Percentiles rank a stretch among this genome's conserved stretches.
Evolutionary conservation across 2,797 vertebrate species (phyloP).

Genomic region (Liparis tanakae): DNA sequence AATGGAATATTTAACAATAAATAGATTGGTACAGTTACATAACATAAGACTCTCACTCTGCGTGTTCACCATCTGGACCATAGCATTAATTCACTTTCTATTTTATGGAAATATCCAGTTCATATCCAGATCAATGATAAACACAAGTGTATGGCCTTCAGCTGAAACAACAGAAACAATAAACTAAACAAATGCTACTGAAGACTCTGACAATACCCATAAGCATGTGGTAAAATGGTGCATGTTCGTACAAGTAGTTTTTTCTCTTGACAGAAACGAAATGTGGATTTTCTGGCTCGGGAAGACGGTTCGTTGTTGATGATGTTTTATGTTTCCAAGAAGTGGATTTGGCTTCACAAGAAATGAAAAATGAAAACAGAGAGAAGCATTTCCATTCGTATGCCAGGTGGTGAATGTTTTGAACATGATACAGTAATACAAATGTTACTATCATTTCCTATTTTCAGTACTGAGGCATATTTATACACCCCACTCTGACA

Average conservation of each 20-base stretch:
- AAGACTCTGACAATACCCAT: conserved; percentile 7
- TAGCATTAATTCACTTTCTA: conserved; percentile 23
- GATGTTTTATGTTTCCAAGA: conserved; percentile 15
- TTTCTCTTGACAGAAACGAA: conserved; percentile 16
- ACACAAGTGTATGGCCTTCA: conserved; percentile 15
- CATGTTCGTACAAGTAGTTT: conserved; percentile 22
- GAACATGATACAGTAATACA: neutral
- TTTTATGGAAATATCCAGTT: conserved; percentile 33
- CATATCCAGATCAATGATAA: conserved; percentile 24
- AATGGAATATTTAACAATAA: conserved; percentile 2
- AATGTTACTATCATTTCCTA: neutral
- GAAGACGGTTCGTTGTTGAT: conserved; percentile 7
- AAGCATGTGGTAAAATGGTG: neutral
- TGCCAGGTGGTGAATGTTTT: neutral
- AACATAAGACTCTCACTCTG: neutral
- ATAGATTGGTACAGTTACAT: neutral
- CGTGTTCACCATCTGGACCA: conserved; percentile 24
- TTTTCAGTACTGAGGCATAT: neutral
- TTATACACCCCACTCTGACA: neutral
- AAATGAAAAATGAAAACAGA: neutral
- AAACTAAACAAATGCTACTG: conserved; percentile 14
- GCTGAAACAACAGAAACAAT: conserved; percentile 37
- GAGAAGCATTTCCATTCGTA: neutral
- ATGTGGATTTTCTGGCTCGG: conserved; percentile 17
- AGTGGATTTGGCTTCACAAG: neutral